A percentile compares a stretch with the other conserved stretches of the same genome.
Conservation (phyloP, 2,113 vertebrate genomes). For the Microtus oregoni region DNA sequence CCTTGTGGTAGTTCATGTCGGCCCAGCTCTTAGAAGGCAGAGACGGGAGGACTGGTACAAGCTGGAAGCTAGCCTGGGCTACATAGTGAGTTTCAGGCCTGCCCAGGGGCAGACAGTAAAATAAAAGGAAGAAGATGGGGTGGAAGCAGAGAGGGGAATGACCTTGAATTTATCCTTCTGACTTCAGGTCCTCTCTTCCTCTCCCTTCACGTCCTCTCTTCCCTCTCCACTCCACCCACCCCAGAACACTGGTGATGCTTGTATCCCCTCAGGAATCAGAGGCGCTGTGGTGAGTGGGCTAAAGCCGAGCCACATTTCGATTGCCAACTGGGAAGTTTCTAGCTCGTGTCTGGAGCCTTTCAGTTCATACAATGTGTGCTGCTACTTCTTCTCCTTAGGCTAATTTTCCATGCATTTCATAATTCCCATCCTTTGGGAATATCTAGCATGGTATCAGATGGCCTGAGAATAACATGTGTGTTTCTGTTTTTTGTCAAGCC, state of each 20-base stretch:
- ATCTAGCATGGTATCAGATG: neutral
- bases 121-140: neutral
- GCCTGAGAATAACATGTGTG: neutral
- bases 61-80: neutral
- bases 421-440: conserved; percentile 27
- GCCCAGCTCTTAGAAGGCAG: neutral
- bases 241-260: neutral
- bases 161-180: too few species aligned
- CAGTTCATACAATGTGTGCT: neutral
- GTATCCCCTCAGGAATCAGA: neutral
- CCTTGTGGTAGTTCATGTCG: neutral
- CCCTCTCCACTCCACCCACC: neutral
- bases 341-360: conserved; percentile 32
- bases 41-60: neutral
- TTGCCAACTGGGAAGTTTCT: neutral
- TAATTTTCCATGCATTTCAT: neutral
- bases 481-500: neutral
- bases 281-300: neutral
- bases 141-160: too few species aligned
- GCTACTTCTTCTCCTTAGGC: neutral
- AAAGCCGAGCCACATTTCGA: neutral
- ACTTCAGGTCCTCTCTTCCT: neutral
- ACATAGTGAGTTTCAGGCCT: neutral
- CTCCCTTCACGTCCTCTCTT: neutral
- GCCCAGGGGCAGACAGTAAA: neutral